A percentile compares a stretch with the other conserved stretches of the same genome.
Conservation (phyloP, 2,113 vertebrate genomes). For the Lepisosteus oculatus region DNA sequence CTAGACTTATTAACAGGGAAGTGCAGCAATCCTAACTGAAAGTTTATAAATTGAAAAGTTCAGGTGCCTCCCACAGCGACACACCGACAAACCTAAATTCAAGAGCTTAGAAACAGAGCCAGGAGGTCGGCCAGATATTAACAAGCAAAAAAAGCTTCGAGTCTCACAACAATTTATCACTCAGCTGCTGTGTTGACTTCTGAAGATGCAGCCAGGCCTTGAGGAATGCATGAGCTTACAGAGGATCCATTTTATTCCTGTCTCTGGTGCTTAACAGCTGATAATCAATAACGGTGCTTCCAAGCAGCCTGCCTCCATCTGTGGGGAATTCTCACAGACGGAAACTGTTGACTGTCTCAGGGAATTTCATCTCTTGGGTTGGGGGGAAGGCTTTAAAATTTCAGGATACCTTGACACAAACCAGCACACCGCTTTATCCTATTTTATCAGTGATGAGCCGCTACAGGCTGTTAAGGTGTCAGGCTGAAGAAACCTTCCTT, state of each 20-base stretch:
- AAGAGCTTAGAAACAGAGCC: background rate
- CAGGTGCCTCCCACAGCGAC: background rate
- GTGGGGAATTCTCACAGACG: constrained; percentile 37
- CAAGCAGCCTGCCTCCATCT: constrained; percentile 31
- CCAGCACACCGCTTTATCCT: constrained; percentile 40
- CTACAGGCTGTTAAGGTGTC: background rate
- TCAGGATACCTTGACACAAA: constrained; percentile 41
- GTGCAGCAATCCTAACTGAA: too few relatives aligned
- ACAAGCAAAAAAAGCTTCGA: constrained; percentile 42
- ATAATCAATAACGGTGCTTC: constrained; percentile 51
- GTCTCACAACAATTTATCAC: constrained; percentile 48
- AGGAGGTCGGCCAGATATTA: constrained; percentile 29
- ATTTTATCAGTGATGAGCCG: constrained; percentile 13
- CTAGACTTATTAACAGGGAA: too few relatives aligned
- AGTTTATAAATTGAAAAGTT: too few relatives aligned
- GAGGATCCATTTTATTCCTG: constrained; percentile 41
- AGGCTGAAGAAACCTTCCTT: background rate
- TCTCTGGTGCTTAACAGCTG: constrained; percentile 46
- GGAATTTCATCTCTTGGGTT: constrained; percentile 10
- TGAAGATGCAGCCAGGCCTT: constrained; percentile 47
- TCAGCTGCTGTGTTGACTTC: constrained; percentile 43
- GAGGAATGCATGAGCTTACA: constrained; percentile 49
- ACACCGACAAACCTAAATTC: constrained; percentile 18
- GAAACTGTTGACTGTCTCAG: constrained; percentile 30
- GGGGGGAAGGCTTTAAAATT: constrained; percentile 16